Evolutionary conservation across 2,888 invertebrate genomes (phyloP), one percentile per base, ranked within the genome.

Genomic region (Apoda limacodes): DNA sequence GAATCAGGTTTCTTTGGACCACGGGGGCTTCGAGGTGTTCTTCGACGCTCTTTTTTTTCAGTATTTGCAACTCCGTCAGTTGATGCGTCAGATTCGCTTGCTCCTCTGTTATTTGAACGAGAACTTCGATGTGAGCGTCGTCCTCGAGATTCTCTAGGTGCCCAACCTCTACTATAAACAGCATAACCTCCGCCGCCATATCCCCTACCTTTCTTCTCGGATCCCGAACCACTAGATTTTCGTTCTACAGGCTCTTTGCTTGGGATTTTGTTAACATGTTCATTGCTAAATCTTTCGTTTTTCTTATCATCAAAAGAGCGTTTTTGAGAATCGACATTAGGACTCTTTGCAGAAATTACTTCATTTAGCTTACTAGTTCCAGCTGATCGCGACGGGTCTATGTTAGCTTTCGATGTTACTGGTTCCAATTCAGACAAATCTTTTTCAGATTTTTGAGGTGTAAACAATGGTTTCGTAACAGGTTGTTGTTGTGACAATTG

Each of bases 21-120:
- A 42, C 76, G 82, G 33, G 81, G 85, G 43, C 65, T 74, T 28
- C 65, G 78, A 39, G 61, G 84, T 46, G 60, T 85, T 60, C 70
- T 83, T 58, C 80, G 85, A 63, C 56, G 71, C 63, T 62, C 83
- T 70, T 60, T 86, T 64, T 50, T 83, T 60, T 47, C 85, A 45
- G 50, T 36, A 27, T 80, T 82, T 13, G 82, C 84, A 13, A 85
- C 75, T 42, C 89, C 89, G 39, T 91, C 92, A 2, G 87, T 87
- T 12, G 90, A 89, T 20, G 86, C 86, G 48, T 91, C 91, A 0
- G 90, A 90, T 54, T 91, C 92, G 9, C 89, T 88, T 9, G 76
- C 78, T n/a, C n/a, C n/a, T 46, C 78, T 60, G 39, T 72, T 74
- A 40, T 76, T 72, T 34, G 76, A 76, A 50, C 55, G 76, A 5